phyloP scores from a whole-genome alignment of 2,888 invertebrate genomes.

The Cordilura impudica region DNA sequence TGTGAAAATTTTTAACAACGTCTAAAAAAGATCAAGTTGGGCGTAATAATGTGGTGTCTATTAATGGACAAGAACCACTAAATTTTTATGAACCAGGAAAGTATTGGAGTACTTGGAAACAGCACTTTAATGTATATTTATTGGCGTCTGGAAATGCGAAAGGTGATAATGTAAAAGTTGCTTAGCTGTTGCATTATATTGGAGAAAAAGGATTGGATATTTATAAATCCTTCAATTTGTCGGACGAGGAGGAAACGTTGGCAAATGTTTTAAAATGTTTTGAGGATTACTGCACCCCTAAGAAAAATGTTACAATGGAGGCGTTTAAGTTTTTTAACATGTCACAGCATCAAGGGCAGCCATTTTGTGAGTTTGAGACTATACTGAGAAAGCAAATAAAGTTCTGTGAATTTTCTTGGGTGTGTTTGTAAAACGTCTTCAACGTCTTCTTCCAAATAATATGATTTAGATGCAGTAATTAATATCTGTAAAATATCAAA shows the following conservation, averaged over 20 bases:
- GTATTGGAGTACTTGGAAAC: not conserved
- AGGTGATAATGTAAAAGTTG: not conserved
- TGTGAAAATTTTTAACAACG: too few species aligned
- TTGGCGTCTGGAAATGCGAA: too few species aligned
- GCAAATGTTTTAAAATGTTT: slow-evolving; percentile 1
- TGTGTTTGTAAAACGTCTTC: too few species aligned
- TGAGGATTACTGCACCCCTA: slow-evolving; percentile 15
- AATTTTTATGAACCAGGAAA: not conserved
- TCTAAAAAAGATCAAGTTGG: too few species aligned
- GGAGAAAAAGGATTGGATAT: slow-evolving; percentile 10
- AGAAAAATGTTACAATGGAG: slow-evolving; percentile 16
- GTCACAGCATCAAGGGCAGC: too few species aligned
- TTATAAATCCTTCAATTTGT: not conserved
- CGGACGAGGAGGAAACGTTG: not conserved
- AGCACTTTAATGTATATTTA: slow-evolving; percentile 2
- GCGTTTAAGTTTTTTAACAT: too few species aligned
- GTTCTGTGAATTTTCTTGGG: too few species aligned
- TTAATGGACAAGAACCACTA: not conserved
- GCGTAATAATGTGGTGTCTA: not conserved
- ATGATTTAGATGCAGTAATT: too few species aligned
- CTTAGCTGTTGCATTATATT: not conserved
- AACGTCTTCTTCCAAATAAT: too few species aligned
- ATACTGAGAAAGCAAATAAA: too few species aligned
- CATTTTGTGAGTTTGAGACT: too few species aligned
- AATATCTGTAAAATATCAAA: not conserved